Evolutionary conservation across 2,797 vertebrate genomes (phyloP).

Genomic region (Lepus oiostolus): DNA sequence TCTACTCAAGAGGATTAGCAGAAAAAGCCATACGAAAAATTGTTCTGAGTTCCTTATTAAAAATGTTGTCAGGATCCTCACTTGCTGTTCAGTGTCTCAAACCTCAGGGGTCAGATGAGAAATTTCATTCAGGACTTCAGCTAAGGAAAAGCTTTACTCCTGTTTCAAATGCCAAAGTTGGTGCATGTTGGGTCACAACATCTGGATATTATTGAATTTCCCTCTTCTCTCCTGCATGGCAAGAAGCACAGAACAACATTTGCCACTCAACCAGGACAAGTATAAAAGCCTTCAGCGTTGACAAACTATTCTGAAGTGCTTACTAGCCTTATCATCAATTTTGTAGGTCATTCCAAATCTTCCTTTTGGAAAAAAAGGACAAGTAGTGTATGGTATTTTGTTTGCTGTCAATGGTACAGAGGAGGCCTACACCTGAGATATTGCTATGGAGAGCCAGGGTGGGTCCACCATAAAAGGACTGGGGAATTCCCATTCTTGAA

Average conservation of each 20-base stretch:
- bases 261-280: background rate
- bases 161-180: background rate
- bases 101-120: background rate
- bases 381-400: background rate
- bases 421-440: background rate
- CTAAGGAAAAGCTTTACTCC: background rate
- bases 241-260: background rate
- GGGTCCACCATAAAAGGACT: too few species aligned
- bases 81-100: background rate
- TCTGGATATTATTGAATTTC: background rate
- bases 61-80: background rate
- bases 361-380: background rate
- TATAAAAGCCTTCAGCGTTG: background rate
- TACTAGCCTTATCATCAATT: background rate
- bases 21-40: background rate
- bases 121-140: background rate
- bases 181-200: background rate
- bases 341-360: background rate
- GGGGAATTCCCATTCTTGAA: background rate
- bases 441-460: background rate
- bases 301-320: background rate
- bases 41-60: background rate
- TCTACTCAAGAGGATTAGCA: background rate
- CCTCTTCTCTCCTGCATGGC: background rate
- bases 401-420: background rate